phyloP scores from a whole-genome alignment of 2,113 vertebrate genomes.

The Menura novaehollandiae region DNA sequence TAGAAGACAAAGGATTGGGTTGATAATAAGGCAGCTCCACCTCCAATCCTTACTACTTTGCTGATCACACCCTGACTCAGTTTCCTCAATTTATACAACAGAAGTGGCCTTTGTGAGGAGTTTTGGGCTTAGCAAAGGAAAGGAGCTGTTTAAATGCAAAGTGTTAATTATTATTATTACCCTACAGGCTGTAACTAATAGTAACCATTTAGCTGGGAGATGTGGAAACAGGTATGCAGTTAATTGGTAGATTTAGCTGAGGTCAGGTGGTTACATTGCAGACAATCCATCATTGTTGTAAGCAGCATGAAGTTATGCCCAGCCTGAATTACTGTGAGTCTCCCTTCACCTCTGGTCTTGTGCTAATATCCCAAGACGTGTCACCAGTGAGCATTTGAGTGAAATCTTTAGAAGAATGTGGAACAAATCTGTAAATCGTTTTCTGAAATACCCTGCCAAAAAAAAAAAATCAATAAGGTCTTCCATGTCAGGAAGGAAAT shows the following conservation, averaged over 20 bases:
- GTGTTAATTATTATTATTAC: slow-evolving; percentile 22
- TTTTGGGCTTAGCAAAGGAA: neutral
- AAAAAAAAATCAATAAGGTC: neutral
- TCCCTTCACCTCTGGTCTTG: neutral
- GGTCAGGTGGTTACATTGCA: slow-evolving; percentile 25
- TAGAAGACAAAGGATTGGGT: neutral
- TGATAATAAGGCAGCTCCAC: neutral
- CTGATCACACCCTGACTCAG: neutral
- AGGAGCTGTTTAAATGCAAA: neutral
- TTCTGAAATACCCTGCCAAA: neutral
- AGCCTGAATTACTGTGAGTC: neutral
- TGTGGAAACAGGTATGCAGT: slow-evolving; percentile 28
- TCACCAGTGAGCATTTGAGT: neutral
- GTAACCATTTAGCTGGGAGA: slow-evolving; percentile 32
- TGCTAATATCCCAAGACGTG: neutral
- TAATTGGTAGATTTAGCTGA: slow-evolving; percentile 58
- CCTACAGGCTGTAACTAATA: neutral
- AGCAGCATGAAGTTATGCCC: slow-evolving; percentile 17
- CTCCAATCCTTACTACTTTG: neutral
- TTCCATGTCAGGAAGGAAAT: neutral
- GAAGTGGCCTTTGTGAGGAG: neutral
- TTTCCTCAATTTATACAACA: neutral
- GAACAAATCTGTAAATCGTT: slow-evolving; percentile 34
- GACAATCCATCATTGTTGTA: slow-evolving; percentile 56
- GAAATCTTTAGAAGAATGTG: slow-evolving; percentile 39